These are phyloP conservation scores for Seriola dumerili DNA, from an alignment of 2,113 vertebrate genomes.

Conservation along the genomic window DNA sequence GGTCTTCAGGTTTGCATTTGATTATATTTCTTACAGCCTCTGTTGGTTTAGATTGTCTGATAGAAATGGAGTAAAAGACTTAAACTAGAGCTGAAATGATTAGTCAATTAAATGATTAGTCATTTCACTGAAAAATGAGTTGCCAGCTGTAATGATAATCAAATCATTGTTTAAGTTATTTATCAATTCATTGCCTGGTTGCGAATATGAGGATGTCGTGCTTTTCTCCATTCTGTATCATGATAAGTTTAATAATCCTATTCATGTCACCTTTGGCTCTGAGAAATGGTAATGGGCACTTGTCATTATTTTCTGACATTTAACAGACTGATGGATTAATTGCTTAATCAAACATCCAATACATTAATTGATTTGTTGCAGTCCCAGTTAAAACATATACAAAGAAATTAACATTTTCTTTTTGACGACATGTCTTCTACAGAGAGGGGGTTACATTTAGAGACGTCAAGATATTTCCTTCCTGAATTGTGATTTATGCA, in stretches of 20 bases:
- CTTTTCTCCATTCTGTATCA: too few relatives aligned
- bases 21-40: constrained; percentile 33
- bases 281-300: too few relatives aligned
- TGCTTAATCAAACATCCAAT: not conserved
- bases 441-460: not conserved
- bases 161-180: not conserved
- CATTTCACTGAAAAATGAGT: not conserved
- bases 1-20: constrained; percentile 29
- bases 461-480: constrained; percentile 1
- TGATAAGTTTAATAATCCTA: too few relatives aligned
- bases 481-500: not conserved
- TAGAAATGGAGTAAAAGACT: not conserved
- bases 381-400: not conserved
- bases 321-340: not conserved
- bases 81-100: constrained; percentile 8
- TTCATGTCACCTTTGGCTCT: not conserved
- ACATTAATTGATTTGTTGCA: not conserved
- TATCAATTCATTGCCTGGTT: not conserved
- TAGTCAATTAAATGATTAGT: not conserved
- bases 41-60: constrained; percentile 16
- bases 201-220: not conserved
- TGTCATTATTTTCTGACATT: not conserved
- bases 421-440: not conserved
- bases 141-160: not conserved
- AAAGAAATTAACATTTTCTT: not conserved